Evolutionary conservation across 2,797 vertebrate species (phyloP), one percentile per base, ranked within the genome.

Genomic region (Phrynocephalus vlangalii): DNA sequence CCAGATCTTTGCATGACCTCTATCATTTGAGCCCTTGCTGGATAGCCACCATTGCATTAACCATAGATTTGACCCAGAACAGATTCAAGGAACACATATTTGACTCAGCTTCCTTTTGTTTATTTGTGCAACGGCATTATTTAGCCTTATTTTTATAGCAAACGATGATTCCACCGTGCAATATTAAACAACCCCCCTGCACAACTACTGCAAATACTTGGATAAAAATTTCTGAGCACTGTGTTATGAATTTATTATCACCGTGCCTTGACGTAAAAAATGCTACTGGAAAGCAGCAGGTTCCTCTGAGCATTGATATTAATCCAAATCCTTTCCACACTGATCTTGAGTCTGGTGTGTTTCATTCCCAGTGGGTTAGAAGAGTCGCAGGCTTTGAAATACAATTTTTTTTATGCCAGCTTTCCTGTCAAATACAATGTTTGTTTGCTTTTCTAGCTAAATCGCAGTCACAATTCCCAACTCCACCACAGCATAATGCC

Each of bases 391-490:
- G 15, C 20, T 79, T 84, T 72, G 26, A 79, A 4, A 79, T 71
- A 50, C 2, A 48, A 28, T 11, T 11, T 60, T 83, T 28, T 33
- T 48, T 56, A 10, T 50, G 50, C 33, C 26, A 79, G 63, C 76
- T 72, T 84, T 79, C 33, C 22, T 79, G 67, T 16, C 67, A 84
- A 71, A 79, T 13, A 24, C 13, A 6, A 48, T 79, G 76, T 84
- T 44, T 84, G 33, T 63, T 48, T 72, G 38, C 20, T 79, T n/a
- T 83, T 88, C 56, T 67, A 88, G 66, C 20, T 79, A 48, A 84
- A 60, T 50, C 24, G 75, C 75, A 79, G 7, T 71, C 48, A 48
- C 76, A 84, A 48, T 20, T 44, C 66, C 22, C 22, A 50, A 56
- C 30, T 30, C 38, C 38, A 22, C 9, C 44, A 44, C 15, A 68